Conservation (phyloP, 2,888 invertebrate species). For the Boloria euphrosyne region DNA sequence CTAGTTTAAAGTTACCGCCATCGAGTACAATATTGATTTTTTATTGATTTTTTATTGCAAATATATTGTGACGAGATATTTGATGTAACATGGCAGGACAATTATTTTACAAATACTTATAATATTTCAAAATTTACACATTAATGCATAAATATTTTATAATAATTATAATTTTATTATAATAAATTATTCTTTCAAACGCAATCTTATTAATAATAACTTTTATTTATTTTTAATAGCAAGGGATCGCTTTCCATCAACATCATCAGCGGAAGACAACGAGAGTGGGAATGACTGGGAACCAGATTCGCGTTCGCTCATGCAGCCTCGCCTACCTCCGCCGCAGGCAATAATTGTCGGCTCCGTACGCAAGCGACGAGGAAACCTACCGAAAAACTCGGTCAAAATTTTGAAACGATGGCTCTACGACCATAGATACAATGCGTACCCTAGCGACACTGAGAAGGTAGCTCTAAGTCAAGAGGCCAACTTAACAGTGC, state of each 20-base stretch:
- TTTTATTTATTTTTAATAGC: constrained; percentile 60
- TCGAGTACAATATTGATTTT: neutral
- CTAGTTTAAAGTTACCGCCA: constrained; percentile 10
- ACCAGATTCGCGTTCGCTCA: constrained; percentile 52
- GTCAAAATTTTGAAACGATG: constrained; percentile 95
- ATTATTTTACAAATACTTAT: too few relatives aligned
- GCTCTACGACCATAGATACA: constrained; percentile 96
- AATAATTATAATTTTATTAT: too few relatives aligned
- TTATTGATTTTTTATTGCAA: too few relatives aligned
- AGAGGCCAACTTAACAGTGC: constrained; percentile 92
- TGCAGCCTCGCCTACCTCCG: constrained; percentile 44
- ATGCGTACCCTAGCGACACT: constrained; percentile 96
- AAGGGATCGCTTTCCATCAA: constrained; percentile 86
- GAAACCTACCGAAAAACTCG: constrained; percentile 95
- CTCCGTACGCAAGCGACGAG: constrained; percentile 90
- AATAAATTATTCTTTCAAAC: neutral
- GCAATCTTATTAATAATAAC: neutral
- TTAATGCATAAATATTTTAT: too few relatives aligned
- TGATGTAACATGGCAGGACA: too few relatives aligned
- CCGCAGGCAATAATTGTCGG: constrained; percentile 59
- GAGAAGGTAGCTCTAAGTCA: constrained; percentile 93
- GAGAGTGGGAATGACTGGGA: constrained; percentile 83
- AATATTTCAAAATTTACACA: too few relatives aligned
- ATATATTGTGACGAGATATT: too few relatives aligned
- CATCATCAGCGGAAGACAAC: constrained; percentile 86